Evolutionary conservation across 1,140 invertebrate species (phyloP).

Genomic region (Aphis craccivora): DNA sequence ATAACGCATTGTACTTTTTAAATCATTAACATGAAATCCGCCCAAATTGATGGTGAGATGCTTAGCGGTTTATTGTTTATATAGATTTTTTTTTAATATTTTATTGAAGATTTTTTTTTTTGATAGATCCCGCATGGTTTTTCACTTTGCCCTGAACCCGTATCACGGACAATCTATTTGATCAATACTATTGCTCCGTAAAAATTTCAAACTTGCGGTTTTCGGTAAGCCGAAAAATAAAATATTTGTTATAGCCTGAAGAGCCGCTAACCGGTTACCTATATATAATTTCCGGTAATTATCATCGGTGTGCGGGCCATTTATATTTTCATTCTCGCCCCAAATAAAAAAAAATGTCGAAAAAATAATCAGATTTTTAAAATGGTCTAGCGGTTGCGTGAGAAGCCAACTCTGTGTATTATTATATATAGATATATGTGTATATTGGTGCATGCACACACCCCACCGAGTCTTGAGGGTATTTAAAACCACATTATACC

Average conservation of each 20-base stretch:
- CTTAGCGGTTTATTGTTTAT: background rate
- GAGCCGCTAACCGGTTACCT: background rate
- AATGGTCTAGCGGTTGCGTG: background rate
- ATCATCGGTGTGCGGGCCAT: too few relatives aligned
- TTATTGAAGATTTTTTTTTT: background rate
- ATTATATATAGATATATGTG: background rate
- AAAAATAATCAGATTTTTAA: slow-evolving; percentile 14
- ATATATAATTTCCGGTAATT: slow-evolving; percentile 21
- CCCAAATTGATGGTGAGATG: background rate
- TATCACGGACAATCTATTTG: background rate
- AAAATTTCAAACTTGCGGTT: background rate
- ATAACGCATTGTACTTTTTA: background rate
- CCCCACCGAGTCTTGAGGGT: background rate
- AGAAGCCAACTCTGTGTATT: background rate
- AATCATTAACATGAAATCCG: background rate
- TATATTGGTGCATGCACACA: background rate
- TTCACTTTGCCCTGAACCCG: background rate
- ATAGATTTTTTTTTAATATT: background rate
- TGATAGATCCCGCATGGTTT: background rate
- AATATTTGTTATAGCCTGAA: background rate
- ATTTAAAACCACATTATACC: slow-evolving; percentile 33
- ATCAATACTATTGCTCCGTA: background rate
- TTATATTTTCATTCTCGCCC: background rate
- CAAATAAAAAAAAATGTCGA: background rate
- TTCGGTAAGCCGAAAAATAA: background rate